A percentile compares a stretch with the other conserved stretches of the same genome.
phyloP scores from a whole-genome alignment of 2,888 invertebrate species.

The Ormyrus thymus region DNA sequence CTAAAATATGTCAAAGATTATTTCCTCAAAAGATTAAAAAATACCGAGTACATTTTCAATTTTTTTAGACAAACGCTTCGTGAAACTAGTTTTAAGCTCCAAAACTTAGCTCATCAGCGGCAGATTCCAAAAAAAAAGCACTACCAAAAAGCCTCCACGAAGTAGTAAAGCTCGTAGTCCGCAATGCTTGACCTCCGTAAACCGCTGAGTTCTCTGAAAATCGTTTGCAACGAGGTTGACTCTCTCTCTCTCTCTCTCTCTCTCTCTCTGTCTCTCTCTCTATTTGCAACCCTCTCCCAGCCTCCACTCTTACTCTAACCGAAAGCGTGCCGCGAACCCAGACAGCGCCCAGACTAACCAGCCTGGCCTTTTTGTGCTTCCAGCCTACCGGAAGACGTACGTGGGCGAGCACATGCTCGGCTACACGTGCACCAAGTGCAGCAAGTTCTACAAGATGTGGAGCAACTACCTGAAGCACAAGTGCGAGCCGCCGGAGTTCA shows the following conservation, averaged over 20 bases:
- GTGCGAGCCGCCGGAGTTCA: slow-evolving; percentile 74
- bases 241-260: not conserved
- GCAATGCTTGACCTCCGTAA: slow-evolving; percentile 47
- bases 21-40: no score
- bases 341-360: slow-evolving; percentile 12
- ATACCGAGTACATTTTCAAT: no score
- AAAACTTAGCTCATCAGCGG: no score
- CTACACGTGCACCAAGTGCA: slow-evolving; percentile 74
- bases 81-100: no score
- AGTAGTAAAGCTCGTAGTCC: slow-evolving; percentile 31
- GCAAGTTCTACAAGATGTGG: slow-evolving; percentile 75
- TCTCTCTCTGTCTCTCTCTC: slow-evolving; percentile 4
- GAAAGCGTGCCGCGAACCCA: no score
- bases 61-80: no score
- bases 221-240: slow-evolving; percentile 11
- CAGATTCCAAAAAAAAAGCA: not conserved
- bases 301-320: no score
- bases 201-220: slow-evolving; percentile 43
- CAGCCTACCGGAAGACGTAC: slow-evolving; percentile 74
- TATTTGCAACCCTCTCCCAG: no score
- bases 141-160: slow-evolving; percentile 2
- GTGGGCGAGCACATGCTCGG: slow-evolving; percentile 74
- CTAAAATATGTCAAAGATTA: no score
- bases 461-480: slow-evolving; percentile 75
- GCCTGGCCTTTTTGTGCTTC: slow-evolving; percentile 64